Evolutionary conservation across 2,113 vertebrate genomes (phyloP).

Genomic region (Athene noctua): DNA sequence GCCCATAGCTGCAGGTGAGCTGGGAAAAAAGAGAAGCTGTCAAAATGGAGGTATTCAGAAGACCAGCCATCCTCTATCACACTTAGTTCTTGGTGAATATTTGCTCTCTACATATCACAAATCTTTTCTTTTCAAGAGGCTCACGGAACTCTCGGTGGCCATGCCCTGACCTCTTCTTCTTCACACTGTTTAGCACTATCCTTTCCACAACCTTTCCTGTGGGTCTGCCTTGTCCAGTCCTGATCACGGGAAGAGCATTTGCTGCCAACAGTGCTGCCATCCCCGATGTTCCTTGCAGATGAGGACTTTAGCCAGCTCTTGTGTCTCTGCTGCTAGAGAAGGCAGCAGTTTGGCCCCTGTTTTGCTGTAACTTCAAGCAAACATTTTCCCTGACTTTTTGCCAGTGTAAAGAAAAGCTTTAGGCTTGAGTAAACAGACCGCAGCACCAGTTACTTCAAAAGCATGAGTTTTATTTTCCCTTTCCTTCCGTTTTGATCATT

Average conservation of each 20-base stretch:
- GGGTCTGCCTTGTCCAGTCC: neutral
- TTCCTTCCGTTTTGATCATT: neutral
- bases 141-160: neutral
- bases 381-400: neutral
- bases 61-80: neutral
- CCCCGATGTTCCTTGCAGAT: fast-evolving
- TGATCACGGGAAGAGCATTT: neutral
- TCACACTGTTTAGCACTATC: neutral
- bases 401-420: neutral
- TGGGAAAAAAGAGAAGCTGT: neutral
- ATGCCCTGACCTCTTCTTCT: neutral
- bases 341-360: neutral
- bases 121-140: neutral
- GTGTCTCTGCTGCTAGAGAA: neutral
- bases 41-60: neutral
- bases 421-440: neutral
- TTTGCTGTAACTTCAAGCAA: neutral
- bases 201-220: neutral
- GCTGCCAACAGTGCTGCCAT: fast-evolving
- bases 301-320: neutral
- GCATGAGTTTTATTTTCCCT: neutral
- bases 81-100: neutral
- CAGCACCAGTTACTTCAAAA: neutral
- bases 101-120: neutral
- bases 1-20: neutral